Evolutionary conservation across 2,797 vertebrate genomes (phyloP).

Genomic region (Acomys russatus): DNA sequence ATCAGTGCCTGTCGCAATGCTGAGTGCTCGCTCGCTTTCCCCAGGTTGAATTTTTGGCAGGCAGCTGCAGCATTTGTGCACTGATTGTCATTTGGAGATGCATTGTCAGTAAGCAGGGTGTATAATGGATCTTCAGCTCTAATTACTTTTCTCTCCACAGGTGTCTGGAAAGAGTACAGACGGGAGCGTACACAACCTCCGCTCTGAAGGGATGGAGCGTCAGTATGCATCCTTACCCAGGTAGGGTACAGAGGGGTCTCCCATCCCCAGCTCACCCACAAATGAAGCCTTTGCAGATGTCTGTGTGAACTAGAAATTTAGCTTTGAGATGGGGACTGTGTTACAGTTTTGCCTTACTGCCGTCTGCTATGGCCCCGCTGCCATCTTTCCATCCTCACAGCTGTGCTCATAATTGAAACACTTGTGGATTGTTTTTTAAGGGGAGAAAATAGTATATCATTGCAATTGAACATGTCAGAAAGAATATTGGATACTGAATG

Average conservation of each 20-base stretch:
- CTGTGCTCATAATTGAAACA: constrained; percentile 85
- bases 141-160: constrained; percentile 90
- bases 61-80: constrained; percentile 82
- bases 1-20: not conserved
- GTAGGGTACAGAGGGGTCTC: constrained; percentile 83
- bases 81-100: constrained; percentile 87
- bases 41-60: constrained; percentile 86
- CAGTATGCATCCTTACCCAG: constrained; percentile 96
- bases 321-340: constrained; percentile 73
- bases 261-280: constrained; percentile 22
- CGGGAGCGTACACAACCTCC: constrained; percentile 89
- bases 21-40: constrained; percentile 80
- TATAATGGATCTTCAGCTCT: constrained; percentile 89
- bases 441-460: constrained; percentile 75
- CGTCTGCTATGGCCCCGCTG: constrained; percentile 81
- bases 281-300: constrained; percentile 62
- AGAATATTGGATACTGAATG: constrained; percentile 84
- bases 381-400: constrained; percentile 82
- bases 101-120: constrained; percentile 87
- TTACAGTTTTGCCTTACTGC: constrained; percentile 77
- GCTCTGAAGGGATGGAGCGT: constrained; percentile 94
- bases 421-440: constrained; percentile 79
- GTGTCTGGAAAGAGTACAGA: constrained; percentile 92
- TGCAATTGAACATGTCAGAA: constrained; percentile 84
- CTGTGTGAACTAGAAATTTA: constrained; percentile 74